Evolutionary conservation across 2,113 vertebrate species (phyloP), one percentile per base, ranked within the genome.

Genomic region (Chinchilla lanigera): DNA sequence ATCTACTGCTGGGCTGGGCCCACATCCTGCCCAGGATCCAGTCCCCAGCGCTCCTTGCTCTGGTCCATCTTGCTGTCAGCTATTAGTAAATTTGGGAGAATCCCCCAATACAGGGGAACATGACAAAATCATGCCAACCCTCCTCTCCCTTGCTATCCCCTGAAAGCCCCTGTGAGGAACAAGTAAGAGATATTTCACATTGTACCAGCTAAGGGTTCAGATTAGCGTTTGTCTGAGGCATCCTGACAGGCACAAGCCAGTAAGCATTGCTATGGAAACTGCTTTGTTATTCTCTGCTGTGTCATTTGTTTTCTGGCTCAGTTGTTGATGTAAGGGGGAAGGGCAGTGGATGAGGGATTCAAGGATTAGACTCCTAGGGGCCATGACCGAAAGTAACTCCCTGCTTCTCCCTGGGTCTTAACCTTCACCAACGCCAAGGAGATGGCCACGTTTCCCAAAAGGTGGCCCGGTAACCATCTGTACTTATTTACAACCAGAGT

Each of bases 181-280:
- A 73, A 88, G 69, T 1, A 91, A 95, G n/a, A 92, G 67, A 80
- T 58, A 93, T 65, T 67, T 89, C 71, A 94, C 77, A 77, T 6
- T 20, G 35, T 92, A 88, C 33, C 28, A 58, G 8, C 33, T 28
- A 16, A 82, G 35, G 80, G 83, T 95, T 96, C 85, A 83, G 52
- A 67, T 47, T 26, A 80, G 58, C 41, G 54, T 78, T 69, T 89
- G 78, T 93, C n/a, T 95, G 83, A 93, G 20, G n/a, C 73, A 61
- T 95, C 60, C 90, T 12, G 41, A 94, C 54, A 89, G 90, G 80
- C 94, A 78, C 86, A 89, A 94, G 75, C 92, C 86, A 56, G 75
- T 93, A 56, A 87, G 94, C 87, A 93, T 92, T 82, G 73, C 92
- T 83, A 96, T 95, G 92, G 97, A 96, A 97, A 97, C 96, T 5